Conservation (phyloP, 2,888 invertebrate genomes). For the Xestia c-nigrum region DNA sequence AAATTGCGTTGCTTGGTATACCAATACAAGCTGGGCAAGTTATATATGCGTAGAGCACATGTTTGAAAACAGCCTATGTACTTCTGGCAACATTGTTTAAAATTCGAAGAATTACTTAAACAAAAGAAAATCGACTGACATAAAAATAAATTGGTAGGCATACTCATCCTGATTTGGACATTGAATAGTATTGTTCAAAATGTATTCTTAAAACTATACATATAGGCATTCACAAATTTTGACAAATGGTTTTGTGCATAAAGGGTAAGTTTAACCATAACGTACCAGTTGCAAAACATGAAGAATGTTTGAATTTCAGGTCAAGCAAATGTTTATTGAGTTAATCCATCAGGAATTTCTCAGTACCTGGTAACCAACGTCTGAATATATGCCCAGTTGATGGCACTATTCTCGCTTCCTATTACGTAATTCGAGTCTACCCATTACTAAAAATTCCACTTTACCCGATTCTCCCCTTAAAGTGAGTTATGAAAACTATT, state of each 20-base stretch:
- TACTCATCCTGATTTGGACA: conserved; percentile 26
- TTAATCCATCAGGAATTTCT: neutral
- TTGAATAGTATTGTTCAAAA: conserved; percentile 41
- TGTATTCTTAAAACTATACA: conserved; percentile 22
- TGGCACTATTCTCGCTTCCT: neutral
- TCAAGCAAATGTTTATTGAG: neutral
- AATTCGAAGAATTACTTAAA: conserved; percentile 35
- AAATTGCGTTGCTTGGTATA: neutral
- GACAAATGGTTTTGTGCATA: conserved; percentile 15
- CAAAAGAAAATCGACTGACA: conserved; percentile 52
- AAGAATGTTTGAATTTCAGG: neutral
- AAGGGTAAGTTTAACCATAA: conserved; percentile 21
- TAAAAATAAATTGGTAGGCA: conserved; percentile 31
- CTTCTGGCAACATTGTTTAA: conserved; percentile 49
- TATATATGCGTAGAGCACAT: conserved; percentile 10
- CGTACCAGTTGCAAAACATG: neutral
- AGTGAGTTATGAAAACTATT: conserved; percentile 34
- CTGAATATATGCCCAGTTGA: neutral
- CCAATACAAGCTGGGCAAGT: conserved; percentile 1
- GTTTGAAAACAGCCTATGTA: conserved; percentile 17
- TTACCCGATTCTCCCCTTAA: conserved; percentile 46
- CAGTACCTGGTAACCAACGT: neutral
- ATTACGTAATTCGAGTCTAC: neutral
- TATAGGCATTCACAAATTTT: conserved; percentile 28
- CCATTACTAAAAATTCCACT: neutral